Evolutionary conservation across 2,113 vertebrate species (phyloP).

Genomic region (Pollimyrus isidori): DNA sequence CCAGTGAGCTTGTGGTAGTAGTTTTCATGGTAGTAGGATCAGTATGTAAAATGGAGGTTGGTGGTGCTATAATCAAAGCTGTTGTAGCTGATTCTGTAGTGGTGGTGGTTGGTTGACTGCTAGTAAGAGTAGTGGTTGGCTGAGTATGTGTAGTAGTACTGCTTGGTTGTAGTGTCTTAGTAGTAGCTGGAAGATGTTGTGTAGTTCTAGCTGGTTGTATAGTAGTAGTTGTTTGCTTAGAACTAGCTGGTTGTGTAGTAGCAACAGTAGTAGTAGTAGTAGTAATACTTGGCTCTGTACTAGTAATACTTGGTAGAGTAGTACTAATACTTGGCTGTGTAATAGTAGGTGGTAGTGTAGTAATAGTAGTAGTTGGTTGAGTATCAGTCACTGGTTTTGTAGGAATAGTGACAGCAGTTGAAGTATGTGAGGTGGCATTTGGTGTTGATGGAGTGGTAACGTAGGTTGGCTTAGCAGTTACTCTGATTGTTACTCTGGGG

Average conservation of each 20-base stretch:
- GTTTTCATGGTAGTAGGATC: slow-evolving; percentile 4
- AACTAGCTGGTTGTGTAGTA: neutral
- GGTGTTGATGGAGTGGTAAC: slow-evolving; percentile 26
- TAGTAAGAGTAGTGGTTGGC: slow-evolving; percentile 27
- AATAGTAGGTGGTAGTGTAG: slow-evolving; percentile 8
- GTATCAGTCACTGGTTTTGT: neutral
- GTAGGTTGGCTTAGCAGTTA: neutral
- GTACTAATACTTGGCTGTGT: slow-evolving; percentile 13
- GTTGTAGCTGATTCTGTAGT: neutral
- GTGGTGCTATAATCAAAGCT: slow-evolving; percentile 9
- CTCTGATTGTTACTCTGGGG: neutral
- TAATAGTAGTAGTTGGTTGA: neutral
- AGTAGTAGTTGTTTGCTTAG: slow-evolving; percentile 10
- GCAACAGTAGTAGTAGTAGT: neutral
- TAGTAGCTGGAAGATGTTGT: neutral
- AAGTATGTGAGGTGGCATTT: neutral
- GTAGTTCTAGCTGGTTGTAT: slow-evolving; percentile 4
- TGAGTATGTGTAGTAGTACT: slow-evolving; percentile 8
- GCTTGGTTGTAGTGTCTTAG: neutral
- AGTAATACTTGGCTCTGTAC: neutral
- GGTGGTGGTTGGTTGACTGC: slow-evolving; percentile 19
- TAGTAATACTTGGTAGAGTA: neutral
- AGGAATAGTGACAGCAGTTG: neutral
- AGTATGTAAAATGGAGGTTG: neutral
- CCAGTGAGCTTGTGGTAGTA: neutral